Evolutionary conservation across 2,113 vertebrate species (phyloP).

Genomic region (Barnardius zonarius): DNA sequence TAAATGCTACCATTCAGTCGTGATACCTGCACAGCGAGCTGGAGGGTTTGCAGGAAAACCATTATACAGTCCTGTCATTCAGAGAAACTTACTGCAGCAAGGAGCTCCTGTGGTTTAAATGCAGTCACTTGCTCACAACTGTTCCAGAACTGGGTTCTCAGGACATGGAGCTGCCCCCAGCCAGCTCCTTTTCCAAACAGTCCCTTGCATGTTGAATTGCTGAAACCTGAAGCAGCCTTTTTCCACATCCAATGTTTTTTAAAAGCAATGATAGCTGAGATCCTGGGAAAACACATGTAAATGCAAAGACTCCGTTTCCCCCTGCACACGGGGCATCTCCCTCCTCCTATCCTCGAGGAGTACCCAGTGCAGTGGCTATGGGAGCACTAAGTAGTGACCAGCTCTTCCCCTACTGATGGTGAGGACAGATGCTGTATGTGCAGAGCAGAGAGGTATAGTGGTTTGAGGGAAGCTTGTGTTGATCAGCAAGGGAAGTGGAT

Average conservation of each 20-base stretch:
- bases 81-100: neutral
- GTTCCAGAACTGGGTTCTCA: neutral
- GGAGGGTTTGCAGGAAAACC: neutral
- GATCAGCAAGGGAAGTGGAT: fast-evolving
- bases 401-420: neutral
- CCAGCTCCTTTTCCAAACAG: neutral
- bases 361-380: neutral
- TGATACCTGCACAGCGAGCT: neutral
- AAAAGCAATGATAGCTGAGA: neutral
- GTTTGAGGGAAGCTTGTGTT: neutral
- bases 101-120: neutral
- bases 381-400: neutral
- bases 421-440: fast-evolving
- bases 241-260: neutral
- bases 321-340: fast-evolving
- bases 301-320: neutral
- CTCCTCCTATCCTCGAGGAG: neutral
- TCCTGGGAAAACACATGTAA: neutral
- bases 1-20: neutral
- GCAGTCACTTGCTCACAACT: neutral
- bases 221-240: neutral
- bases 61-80: neutral
- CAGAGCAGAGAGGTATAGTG: fast-evolving
- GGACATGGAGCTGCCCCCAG: neutral
- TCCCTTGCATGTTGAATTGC: neutral